phyloP scores from a whole-genome alignment of 2,797 vertebrate species.

The Aldrovandia affinis region DNA sequence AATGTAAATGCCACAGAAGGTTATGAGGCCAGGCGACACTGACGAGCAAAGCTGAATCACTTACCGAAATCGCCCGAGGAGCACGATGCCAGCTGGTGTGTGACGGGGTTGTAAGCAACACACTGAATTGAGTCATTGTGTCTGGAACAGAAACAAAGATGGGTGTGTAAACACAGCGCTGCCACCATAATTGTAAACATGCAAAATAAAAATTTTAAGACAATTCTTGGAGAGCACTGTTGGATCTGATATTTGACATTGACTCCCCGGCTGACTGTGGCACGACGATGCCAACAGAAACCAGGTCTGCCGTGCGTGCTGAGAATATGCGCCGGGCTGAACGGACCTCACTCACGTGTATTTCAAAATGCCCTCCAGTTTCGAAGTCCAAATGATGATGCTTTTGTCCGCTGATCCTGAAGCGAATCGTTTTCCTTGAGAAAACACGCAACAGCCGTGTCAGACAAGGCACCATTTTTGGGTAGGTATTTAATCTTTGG shows the following conservation, averaged over 20 bases:
- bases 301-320: background rate
- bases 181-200: background rate
- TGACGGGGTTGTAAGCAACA: conserved; percentile 94
- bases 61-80: conserved; percentile 95
- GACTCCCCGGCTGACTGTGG: background rate
- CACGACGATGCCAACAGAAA: background rate
- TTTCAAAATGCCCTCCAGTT: conserved; percentile 97
- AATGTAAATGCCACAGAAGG: background rate
- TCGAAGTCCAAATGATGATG: conserved; percentile 98
- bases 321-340: background rate
- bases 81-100: conserved; percentile 95
- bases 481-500: background rate
- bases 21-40: background rate
- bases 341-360: conserved; percentile 89
- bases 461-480: background rate
- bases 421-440: conserved; percentile 92
- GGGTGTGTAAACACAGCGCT: background rate
- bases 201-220: background rate
- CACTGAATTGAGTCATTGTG: conserved; percentile 98
- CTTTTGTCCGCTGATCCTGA: conserved; percentile 98
- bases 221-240: background rate
- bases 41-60: conserved; percentile 50
- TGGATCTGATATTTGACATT: background rate
- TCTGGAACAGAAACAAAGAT: conserved; percentile 63
- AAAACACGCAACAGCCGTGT: conserved; percentile 33